phyloP scores from a whole-genome alignment of 2,113 vertebrate genomes.

The Hyperopisus bebe region DNA sequence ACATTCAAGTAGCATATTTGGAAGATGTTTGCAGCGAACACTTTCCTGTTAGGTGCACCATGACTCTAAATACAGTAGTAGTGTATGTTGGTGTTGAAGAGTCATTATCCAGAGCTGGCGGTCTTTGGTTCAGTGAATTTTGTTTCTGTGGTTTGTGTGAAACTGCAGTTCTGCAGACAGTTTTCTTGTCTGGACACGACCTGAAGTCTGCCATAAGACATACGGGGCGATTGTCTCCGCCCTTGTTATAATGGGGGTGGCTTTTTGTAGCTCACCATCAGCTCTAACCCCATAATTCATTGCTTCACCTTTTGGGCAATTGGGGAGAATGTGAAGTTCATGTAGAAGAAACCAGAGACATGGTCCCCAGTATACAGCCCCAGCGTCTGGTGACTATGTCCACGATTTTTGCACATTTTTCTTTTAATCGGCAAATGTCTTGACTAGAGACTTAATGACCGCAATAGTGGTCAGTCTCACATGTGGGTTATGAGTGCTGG shows the following conservation, averaged over 20 bases:
- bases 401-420: neutral
- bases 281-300: neutral
- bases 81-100: neutral
- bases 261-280: neutral
- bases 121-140: neutral
- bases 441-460: neutral
- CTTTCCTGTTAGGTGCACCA: neutral
- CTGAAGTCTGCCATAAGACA: neutral
- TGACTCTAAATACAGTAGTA: neutral
- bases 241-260: neutral
- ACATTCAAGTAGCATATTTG: neutral
- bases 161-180: neutral
- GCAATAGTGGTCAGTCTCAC: neutral
- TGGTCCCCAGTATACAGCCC: neutral
- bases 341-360: neutral
- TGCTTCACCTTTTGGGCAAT: neutral
- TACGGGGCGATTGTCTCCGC: neutral
- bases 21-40: neutral
- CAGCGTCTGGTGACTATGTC: neutral
- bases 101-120: neutral
- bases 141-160: neutral
- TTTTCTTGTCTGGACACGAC: neutral
- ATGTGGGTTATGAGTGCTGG: neutral
- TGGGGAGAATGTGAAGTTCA: constrained; percentile 10
- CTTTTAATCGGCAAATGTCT: neutral